Evolutionary conservation across 2,797 vertebrate species (phyloP), one percentile per base, ranked within the genome.

Genomic region (Eidolon dupreanum): DNA sequence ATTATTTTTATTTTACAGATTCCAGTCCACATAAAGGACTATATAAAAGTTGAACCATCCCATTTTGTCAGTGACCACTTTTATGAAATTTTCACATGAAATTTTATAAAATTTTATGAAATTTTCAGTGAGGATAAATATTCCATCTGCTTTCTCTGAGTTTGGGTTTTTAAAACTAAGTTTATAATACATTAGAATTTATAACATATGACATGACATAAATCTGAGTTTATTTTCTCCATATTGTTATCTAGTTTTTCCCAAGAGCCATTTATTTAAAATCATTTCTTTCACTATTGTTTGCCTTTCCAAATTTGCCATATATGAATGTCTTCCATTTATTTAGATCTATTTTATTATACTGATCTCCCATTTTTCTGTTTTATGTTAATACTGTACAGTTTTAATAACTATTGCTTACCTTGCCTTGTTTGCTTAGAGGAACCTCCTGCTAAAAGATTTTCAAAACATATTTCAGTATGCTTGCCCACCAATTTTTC

Each of bases 101-200:
- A 33, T 33, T 33, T 33, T 33, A 33, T 33, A 33, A 33, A 33
- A 33, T 33, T 33, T 33, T 33, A 33, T 33, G 33, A 33, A 33
- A 83, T 88, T 82, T 97, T 93, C 90, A 94, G 46, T 0, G 0
- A 68, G n/a, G 63, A 73, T 61, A 90, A 93, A 55, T 46, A 93
- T n/a, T 79, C 87, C 63, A 95, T 63, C 84, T 73, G 78, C 92
- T 73, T 79, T 61, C 77, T 51, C 43, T 51, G 90, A 49, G 57
- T 87, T 83, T 83, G 70, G 89, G 55, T 43, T 77, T 86, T 75
- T 19, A 65, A 93, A 92, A 83, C 24, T 15, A 68, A 66, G 20
- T 82, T 91, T 88, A 90, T 66, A 84, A 57, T 79, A 41, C 61
- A 92, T 77, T 43, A 92, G 75, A 90, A 94, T 57, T 61, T 70